Conservation (phyloP, 2,113 vertebrate genomes). For the Xenopus laevis region DNA sequence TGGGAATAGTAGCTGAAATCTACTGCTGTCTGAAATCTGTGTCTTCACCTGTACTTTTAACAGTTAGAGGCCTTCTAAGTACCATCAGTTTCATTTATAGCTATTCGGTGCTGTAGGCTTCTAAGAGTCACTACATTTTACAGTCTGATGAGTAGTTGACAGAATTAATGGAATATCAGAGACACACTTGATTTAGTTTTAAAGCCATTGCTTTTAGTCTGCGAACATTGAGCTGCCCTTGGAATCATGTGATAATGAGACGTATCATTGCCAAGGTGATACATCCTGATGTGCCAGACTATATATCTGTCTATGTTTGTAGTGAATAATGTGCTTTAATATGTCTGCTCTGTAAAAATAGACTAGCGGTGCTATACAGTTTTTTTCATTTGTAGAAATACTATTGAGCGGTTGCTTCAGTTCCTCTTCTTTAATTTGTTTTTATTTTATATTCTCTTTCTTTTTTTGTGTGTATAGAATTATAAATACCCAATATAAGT, state of each 20-base stretch:
- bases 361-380: too few relatives aligned
- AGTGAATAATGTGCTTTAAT: neutral
- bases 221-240: conserved; percentile 25
- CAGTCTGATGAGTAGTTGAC: conserved; percentile 1
- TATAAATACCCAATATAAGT: too few relatives aligned
- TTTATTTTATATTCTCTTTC: too few relatives aligned
- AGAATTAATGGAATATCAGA: conserved; percentile 4
- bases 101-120: neutral
- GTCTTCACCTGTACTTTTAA: too few relatives aligned
- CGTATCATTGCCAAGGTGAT: conserved; percentile 16
- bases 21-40: too few relatives aligned
- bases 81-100: neutral
- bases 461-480: too few relatives aligned
- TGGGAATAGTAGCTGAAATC: too few relatives aligned
- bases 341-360: too few relatives aligned
- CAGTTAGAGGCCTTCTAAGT: neutral
- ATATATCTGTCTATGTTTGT: neutral
- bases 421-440: too few relatives aligned
- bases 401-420: too few relatives aligned
- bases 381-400: too few relatives aligned
- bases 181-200: conserved; percentile 22
- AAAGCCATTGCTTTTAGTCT: conserved; percentile 14
- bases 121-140: neutral
- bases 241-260: conserved; percentile 30
- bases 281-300: conserved; percentile 1